Evolutionary conservation across 1,140 invertebrate genomes (phyloP).

Genomic region (Microplitis mediator): DNA sequence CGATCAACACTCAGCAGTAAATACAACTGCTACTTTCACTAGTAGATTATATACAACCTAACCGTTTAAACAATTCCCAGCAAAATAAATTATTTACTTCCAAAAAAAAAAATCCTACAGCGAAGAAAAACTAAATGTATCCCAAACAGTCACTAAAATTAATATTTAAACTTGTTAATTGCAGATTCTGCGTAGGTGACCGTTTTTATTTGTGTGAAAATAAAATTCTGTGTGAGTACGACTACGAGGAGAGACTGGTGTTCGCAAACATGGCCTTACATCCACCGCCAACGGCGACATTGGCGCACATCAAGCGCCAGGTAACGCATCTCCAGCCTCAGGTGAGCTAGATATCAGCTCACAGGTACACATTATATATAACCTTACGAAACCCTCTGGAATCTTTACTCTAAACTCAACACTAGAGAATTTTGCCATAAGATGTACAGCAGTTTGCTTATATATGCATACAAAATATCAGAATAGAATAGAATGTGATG

Average conservation of each 20-base stretch:
- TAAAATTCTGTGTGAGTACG: constrained; percentile 92
- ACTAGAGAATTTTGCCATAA: too few relatives aligned
- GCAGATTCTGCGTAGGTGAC: constrained; percentile 93
- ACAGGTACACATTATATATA: not conserved
- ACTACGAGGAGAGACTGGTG: constrained; percentile 89
- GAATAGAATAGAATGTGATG: not conserved
- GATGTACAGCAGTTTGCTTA: too few relatives aligned
- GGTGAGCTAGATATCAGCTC: constrained; percentile 59
- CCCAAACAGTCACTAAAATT: too few relatives aligned
- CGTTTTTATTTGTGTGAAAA: constrained; percentile 91
- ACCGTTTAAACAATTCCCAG: too few relatives aligned
- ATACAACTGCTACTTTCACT: too few relatives aligned
- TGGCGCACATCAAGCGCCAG: constrained; percentile 87
- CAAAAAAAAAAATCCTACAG: too few relatives aligned
- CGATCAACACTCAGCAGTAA: too few relatives aligned
- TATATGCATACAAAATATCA: not conserved
- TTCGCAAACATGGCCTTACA: constrained; percentile 90
- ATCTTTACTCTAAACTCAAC: not conserved
- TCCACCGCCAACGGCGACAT: constrained; percentile 71
- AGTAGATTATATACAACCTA: too few relatives aligned
- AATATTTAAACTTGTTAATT: too few relatives aligned
- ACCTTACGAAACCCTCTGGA: not conserved
- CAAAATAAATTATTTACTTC: too few relatives aligned
- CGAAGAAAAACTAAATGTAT: not conserved
- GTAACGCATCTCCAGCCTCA: constrained; percentile 73